phyloP scores from a whole-genome alignment of 2,797 vertebrate species.

The Pangasius sanitwongsei region DNA sequence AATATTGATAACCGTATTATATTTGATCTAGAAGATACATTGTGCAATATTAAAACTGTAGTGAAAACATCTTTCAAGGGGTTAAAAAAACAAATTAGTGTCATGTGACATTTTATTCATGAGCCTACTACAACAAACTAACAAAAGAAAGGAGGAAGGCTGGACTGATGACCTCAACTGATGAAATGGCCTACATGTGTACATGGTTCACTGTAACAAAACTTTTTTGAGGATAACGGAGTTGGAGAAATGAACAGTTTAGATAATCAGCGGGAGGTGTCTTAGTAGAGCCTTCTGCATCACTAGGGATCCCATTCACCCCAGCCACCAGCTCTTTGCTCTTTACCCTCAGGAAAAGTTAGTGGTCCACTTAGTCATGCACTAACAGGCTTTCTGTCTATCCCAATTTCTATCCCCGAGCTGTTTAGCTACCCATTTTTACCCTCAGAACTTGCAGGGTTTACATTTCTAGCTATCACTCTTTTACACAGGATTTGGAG shows the following conservation, averaged over 20 bases:
- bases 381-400: background rate
- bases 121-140: background rate
- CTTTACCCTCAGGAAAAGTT: background rate
- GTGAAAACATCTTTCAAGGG: background rate
- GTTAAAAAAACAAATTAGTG: background rate
- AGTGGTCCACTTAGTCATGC: slow-evolving; percentile 10
- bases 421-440: background rate
- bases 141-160: background rate
- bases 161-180: background rate
- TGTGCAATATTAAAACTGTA: background rate
- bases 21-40: background rate
- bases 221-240: background rate
- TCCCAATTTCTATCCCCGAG: background rate
- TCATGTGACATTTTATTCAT: background rate
- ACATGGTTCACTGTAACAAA: background rate
- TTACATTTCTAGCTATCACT: background rate
- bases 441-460: background rate
- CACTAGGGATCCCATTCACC: background rate
- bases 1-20: background rate
- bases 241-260: background rate
- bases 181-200: background rate
- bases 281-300: background rate
- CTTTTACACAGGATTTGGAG: background rate
- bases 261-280: background rate
- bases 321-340: background rate